Evolutionary conservation across 2,888 invertebrate genomes (phyloP).

Genomic region (Bruchidius siliquastri): DNA sequence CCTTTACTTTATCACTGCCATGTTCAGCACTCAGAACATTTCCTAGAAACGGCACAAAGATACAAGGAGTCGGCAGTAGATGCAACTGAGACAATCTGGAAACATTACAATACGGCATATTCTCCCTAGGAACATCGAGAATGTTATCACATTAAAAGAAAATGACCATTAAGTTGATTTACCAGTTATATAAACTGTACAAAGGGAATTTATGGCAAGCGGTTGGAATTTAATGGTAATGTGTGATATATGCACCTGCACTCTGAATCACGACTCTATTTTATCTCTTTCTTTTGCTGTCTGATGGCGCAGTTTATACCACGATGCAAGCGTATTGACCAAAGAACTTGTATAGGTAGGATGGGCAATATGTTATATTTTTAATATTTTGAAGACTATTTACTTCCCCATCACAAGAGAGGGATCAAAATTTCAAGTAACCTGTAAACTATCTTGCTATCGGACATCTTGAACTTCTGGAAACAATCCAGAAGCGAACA

Average conservation of each 20-base stretch:
- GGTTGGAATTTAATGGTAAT: conserved; percentile 37
- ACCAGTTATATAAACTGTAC: conserved; percentile 36
- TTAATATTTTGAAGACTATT: too few species aligned
- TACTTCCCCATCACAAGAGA: too few species aligned
- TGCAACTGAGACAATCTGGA: conserved; percentile 5
- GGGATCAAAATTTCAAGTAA: too few species aligned
- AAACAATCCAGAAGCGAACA: too few species aligned
- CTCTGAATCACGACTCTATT: conserved; percentile 13
- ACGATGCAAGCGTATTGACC: neutral
- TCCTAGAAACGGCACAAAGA: neutral
- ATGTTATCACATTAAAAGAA: conserved; percentile 37
- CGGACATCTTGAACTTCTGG: too few species aligned
- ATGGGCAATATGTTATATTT: too few species aligned
- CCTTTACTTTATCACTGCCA: neutral
- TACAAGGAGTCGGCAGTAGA: conserved; percentile 7
- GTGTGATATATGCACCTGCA: conserved; percentile 38
- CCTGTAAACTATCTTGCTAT: too few species aligned
- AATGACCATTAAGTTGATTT: conserved; percentile 39
- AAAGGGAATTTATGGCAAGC: conserved; percentile 33
- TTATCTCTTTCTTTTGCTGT: conserved; percentile 22
- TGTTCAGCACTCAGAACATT: neutral
- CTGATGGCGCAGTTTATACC: conserved; percentile 11
- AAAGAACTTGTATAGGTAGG: neutral
- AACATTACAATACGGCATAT: conserved; percentile 3
- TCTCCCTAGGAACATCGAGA: conserved; percentile 30